phyloP scores from a whole-genome alignment of 2,797 vertebrate species.

The Eidolon dupreanum region DNA sequence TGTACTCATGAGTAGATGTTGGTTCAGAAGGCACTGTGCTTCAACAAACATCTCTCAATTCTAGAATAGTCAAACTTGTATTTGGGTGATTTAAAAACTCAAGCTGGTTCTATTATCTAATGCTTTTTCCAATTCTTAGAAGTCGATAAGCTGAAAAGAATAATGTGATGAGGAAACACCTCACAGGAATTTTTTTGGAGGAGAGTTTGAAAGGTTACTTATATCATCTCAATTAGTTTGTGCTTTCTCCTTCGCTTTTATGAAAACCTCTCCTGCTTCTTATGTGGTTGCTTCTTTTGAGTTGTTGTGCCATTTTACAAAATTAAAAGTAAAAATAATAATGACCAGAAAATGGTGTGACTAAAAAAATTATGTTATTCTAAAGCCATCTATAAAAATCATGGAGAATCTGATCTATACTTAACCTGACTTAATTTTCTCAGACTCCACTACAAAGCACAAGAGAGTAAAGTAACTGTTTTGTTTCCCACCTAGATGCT shows the following conservation, averaged over 20 bases:
- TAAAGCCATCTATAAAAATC: background rate
- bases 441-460: background rate
- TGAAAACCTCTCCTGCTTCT: background rate
- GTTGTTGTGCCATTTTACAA: background rate
- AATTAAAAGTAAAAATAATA: background rate
- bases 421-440: conserved; percentile 48
- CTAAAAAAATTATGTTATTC: conserved; percentile 13
- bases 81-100: background rate
- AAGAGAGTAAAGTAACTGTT: conserved; percentile 32
- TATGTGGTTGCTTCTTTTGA: background rate
- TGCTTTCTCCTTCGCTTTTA: background rate
- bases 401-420: background rate
- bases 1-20: background rate
- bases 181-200: background rate
- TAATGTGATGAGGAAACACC: background rate
- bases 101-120: background rate
- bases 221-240: background rate
- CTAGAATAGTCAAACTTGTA: background rate
- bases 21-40: background rate
- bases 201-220: background rate
- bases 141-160: conserved; percentile 2
- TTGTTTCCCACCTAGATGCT: conserved; percentile 2
- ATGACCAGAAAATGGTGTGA: conserved; percentile 7
- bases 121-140: background rate
- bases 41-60: background rate